Evolutionary conservation across 2,888 invertebrate genomes (phyloP), one percentile per base, ranked within the genome.

Genomic region (Epinotia demarniana): DNA sequence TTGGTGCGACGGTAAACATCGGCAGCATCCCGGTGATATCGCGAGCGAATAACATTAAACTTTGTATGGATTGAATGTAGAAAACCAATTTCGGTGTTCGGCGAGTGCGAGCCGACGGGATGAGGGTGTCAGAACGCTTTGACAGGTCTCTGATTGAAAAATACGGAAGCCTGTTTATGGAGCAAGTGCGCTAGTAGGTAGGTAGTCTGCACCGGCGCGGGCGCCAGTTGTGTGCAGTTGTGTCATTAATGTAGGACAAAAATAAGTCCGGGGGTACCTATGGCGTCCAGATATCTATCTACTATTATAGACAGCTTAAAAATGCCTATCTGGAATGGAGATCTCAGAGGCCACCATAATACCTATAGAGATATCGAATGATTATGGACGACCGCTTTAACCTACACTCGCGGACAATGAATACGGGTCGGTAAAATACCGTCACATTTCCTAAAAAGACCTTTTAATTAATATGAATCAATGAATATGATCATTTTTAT

Each of bases 111-210:
- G 94, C 93, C 94, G 93, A 91, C 91, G 92, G 93, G 94, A 94
- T 94, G 94, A 94, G 95, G 94, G 94, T 93, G 94, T 94, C 94
- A 94, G 93, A 94, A 94, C 90, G 94, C 93, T 94, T 94, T 95
- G 95, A 95, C 95, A 95, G 95, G 92, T 95, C 93, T 90, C 94
- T 95, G 95, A 95, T 95, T 95, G 95, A 95, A 95, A 95, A 95
- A 94, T 95, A 94, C 94, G 94, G 93, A 91, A 94, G 92, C 90
- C 94, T 94, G 94, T 94, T 94, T 94, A 94, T 94, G 89, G 93
- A 93, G 92, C 90, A 89, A 92, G 90, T 90, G 92, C 89, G 89
- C 90, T n/a, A 53, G n/a, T n/a, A 53, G 46, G 85, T n/a, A 53
- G 46, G 85, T 55, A 66, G 43, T 53, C 53, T 62, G 74, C 58